These are phyloP conservation scores for Hololepta plana DNA, from an alignment of 2,888 invertebrate genomes.

Conservation along the genomic window DNA sequence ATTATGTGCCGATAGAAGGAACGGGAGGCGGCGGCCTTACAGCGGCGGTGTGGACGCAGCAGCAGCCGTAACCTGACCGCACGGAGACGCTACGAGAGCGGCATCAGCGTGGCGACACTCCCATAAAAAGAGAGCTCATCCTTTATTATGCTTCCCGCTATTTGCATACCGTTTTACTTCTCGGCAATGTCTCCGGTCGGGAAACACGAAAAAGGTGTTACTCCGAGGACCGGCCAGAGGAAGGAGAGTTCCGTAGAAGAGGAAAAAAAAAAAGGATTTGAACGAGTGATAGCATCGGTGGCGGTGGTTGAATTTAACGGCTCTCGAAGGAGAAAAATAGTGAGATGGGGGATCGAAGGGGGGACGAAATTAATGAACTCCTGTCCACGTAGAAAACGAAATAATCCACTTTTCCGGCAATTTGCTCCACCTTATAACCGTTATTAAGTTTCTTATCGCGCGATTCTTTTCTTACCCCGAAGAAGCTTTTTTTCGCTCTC, in stretches of 20 bases:
- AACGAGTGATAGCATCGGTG: slow-evolving; percentile 1
- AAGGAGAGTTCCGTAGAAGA: slow-evolving; percentile 9
- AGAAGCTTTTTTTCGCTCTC: no score
- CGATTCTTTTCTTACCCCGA: slow-evolving; percentile 6
- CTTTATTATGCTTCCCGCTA: no score
- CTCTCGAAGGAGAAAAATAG: slow-evolving; percentile 4
- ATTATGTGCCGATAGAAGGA: no score
- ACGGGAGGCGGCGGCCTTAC: no score
- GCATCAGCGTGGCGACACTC: no score
- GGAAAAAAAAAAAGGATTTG: not conserved
- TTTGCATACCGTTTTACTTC: slow-evolving; percentile 26
- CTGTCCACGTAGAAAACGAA: slow-evolving; percentile 26
- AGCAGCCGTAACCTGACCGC: no score
- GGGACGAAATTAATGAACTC: slow-evolving; percentile 27
- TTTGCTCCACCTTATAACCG: slow-evolving; percentile 24
- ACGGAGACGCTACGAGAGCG: no score
- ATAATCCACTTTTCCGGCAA: slow-evolving; percentile 28
- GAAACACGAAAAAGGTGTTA: slow-evolving; percentile 32
- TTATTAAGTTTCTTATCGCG: slow-evolving; percentile 16
- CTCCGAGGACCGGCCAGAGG: slow-evolving; percentile 14
- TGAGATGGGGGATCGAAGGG: slow-evolving; percentile 11
- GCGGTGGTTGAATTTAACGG: not conserved
- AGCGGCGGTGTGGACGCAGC: no score
- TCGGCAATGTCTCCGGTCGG: slow-evolving; percentile 22
- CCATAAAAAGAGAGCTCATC: no score